A percentile compares a stretch with the other conserved stretches of the same genome.
These are phyloP conservation scores for Aethes cnicana DNA, from an alignment of 2,888 invertebrate genomes.

Conservation along the genomic window DNA sequence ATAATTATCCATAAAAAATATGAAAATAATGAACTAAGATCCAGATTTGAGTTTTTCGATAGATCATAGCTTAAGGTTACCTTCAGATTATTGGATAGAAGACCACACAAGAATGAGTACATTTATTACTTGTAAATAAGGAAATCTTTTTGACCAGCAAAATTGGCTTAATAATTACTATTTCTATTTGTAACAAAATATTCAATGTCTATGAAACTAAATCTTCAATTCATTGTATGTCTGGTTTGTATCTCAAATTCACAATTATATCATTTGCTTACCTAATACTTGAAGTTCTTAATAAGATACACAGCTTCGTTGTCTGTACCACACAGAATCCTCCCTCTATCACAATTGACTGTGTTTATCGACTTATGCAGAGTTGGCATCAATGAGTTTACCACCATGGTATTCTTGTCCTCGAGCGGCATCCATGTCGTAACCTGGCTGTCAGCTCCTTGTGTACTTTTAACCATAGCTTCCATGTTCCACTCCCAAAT, in stretches of 20 bases:
- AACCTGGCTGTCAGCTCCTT: constrained; percentile 59
- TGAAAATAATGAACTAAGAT: too few species aligned
- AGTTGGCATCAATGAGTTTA: constrained; percentile 87
- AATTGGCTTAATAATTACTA: too few species aligned
- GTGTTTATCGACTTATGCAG: constrained; percentile 91
- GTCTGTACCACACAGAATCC: constrained; percentile 91
- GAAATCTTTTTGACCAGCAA: too few species aligned
- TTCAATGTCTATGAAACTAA: too few species aligned
- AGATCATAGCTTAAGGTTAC: too few species aligned
- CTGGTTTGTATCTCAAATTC: too few species aligned
- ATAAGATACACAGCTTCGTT: constrained; percentile 94
- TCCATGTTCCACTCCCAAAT: constrained; percentile 95
- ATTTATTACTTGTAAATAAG: too few species aligned
- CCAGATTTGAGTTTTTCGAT: too few species aligned
- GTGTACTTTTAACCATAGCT: constrained; percentile 64
- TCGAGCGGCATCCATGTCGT: constrained; percentile 87
- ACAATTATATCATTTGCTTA: not conserved
- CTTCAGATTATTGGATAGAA: too few species aligned
- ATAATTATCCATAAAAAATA: too few species aligned
- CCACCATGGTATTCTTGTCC: constrained; percentile 86
- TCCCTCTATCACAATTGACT: constrained; percentile 88
- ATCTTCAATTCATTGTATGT: not conserved
- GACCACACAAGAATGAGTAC: too few species aligned
- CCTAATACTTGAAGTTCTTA: constrained; percentile 82
- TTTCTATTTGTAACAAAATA: too few species aligned